Conservation (phyloP, 1,140 invertebrate species). For the Ceratoteleas bidentatus region DNA sequence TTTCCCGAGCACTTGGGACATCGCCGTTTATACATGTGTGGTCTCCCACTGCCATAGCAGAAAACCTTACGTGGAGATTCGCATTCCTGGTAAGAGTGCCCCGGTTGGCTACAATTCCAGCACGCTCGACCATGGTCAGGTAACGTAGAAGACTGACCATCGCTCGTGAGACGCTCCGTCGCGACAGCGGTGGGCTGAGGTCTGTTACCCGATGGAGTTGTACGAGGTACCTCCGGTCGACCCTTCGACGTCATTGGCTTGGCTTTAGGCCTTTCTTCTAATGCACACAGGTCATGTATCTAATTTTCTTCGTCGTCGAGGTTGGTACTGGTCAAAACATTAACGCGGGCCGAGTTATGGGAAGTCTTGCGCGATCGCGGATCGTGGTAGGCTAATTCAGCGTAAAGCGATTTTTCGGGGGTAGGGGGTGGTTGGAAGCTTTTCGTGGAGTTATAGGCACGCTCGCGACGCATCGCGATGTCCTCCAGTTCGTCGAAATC, state of each 20-base stretch:
- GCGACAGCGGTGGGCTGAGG: too few relatives aligned
- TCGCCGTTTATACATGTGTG: background rate
- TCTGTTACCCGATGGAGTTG: too few relatives aligned
- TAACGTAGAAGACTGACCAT: too few relatives aligned
- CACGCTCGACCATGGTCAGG: background rate
- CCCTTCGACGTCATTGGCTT: too few relatives aligned
- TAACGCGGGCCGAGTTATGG: background rate
- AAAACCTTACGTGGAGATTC: background rate
- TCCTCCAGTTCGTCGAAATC: background rate
- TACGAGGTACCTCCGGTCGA: too few relatives aligned
- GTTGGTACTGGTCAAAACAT: too few relatives aligned
- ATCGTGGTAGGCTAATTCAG: conserved; percentile 3
- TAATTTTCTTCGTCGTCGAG: background rate
- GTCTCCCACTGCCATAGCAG: conserved; percentile 9
- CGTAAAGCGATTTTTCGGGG: background rate
- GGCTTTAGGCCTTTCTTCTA: too few relatives aligned
- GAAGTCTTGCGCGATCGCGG: conserved; percentile 5
- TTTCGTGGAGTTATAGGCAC: background rate
- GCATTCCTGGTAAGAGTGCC: background rate
- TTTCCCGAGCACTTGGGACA: conserved; percentile 13
- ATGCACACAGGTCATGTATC: too few relatives aligned
- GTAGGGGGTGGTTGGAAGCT: background rate
- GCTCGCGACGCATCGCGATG: background rate
- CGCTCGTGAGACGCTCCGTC: too few relatives aligned
- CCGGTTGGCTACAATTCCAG: background rate